Evolutionary conservation across 1,140 invertebrate species (phyloP).

Genomic region (Drosophila azteca): DNA sequence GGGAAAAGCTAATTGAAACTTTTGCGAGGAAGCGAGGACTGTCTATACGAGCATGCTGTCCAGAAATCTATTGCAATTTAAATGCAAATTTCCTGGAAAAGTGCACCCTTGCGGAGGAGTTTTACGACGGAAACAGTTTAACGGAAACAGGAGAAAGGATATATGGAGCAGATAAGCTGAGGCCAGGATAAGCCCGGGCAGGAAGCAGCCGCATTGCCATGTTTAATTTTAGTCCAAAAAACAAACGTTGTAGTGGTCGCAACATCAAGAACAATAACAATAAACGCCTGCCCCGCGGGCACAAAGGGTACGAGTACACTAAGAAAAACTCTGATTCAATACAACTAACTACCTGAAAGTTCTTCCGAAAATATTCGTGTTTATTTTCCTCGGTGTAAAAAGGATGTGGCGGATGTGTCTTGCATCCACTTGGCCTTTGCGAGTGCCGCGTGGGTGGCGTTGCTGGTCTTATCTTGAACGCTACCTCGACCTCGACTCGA

Average conservation of each 20-base stretch:
- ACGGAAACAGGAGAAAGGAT: constrained; percentile 7
- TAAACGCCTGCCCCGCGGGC: constrained; percentile 8
- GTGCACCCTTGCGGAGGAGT: constrained; percentile 38
- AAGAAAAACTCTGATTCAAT: too few relatives aligned
- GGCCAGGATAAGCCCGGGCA: constrained; percentile 10
- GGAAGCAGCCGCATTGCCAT: constrained; percentile 36
- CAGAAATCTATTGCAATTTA: constrained; percentile 59
- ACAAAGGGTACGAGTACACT: too few relatives aligned
- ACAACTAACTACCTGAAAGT: too few relatives aligned
- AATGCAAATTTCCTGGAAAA: constrained; percentile 62
- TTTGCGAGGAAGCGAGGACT: constrained; percentile 33
- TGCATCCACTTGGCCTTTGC: constrained; percentile 70
- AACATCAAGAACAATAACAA: constrained; percentile 23
- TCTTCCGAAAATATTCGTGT: too few relatives aligned
- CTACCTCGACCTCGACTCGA: constrained; percentile 45
- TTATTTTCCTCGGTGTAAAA: neutral
- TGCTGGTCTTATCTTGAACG: constrained; percentile 52
- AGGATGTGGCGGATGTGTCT: constrained; percentile 32
- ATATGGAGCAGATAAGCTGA: constrained; percentile 46
- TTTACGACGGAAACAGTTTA: constrained; percentile 39
- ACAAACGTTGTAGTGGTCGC: constrained; percentile 20
- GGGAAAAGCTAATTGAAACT: constrained; percentile 14
- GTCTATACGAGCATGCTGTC: constrained; percentile 2
- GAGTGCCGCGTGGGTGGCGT: constrained; percentile 41
- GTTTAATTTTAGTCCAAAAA: constrained; percentile 62